Conservation (phyloP, 2,797 vertebrate genomes). For the Diplodus sargus region DNA sequence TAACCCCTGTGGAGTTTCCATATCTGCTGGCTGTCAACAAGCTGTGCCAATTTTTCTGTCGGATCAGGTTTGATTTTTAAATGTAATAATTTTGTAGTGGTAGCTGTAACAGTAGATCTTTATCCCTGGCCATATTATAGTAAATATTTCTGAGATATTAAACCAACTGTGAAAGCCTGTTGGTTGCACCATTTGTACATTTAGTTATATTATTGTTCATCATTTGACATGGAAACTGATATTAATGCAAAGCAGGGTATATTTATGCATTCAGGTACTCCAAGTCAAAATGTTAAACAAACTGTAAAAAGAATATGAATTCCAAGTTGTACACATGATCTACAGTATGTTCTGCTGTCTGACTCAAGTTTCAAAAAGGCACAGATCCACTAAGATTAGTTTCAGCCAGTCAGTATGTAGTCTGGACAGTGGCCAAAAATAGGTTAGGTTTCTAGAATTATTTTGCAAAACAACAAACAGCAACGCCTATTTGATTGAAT, state of each 20-base stretch:
- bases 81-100: conserved; percentile 4
- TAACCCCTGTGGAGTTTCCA: conserved; percentile 39
- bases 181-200: background rate
- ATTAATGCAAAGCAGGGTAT: background rate
- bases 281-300: background rate
- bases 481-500: conserved; percentile 1
- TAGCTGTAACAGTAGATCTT: background rate
- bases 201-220: conserved; percentile 7
- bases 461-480: conserved; percentile 21
- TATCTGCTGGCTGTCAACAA: conserved; percentile 38
- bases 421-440: conserved; percentile 45
- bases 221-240: conserved; percentile 3
- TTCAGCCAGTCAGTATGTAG: conserved; percentile 46
- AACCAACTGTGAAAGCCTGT: background rate
- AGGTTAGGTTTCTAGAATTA: conserved; percentile 35
- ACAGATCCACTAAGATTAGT: conserved; percentile 49
- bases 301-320: background rate
- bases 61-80: conserved; percentile 10
- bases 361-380: conserved; percentile 62
- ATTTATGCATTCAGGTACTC: conserved; percentile 2
- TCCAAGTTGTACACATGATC: conserved; percentile 5
- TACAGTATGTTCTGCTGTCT: conserved; percentile 30
- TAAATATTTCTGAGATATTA: conserved; percentile 20
- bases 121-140: background rate
- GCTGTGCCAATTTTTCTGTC: conserved; percentile 26